Base-by-base conservation (phyloP, 2,888 invertebrate species). In the Lasioglossum vierecki region DNA sequence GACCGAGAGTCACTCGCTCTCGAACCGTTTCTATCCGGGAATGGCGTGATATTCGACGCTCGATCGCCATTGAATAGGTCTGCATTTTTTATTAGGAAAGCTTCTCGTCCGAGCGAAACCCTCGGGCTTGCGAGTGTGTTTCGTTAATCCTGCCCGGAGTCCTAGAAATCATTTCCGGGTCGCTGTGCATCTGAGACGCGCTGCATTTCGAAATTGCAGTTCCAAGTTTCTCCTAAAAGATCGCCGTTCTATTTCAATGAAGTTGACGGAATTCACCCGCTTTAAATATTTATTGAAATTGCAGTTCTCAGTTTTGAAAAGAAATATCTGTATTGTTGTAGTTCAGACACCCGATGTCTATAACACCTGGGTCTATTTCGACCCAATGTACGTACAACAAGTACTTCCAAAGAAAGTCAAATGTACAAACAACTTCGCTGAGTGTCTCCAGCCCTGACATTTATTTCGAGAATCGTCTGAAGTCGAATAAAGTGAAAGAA, bases 241-340 rank as follows among this genome's bases (percentile, higher is more conserved):
- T 11, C 4, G 3, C 1, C 0, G n/a, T 22, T 53, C 2, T 22
- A 22, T 22, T 22, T 6, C 2, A 22, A 0, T 11, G n/a, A 11
- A n/a, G 0, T 11, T 1, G n/a, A 57, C 4, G n/a, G 11, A n/a
- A n/a, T 57, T n/a, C 11, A 11, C 0, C 11, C 11, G n/a, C 3
- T 9, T 11, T n/a, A 11, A 57, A 57, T 4, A 57, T n/a, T 57
- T 11, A n/a, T 57, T 11, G 3, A 11, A n/a, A 53, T 8, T 53
- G n/a, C 53, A n/a, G 9, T n/a, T 9, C 22, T 53, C 0, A 53
- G 8, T 5, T 53, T 2, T 8, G 22, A 2, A 8, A 22, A 49
- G 5, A 18, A 6, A 22, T 49, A 49, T 49, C 15, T 15, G 15
- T 46, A 15, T 15, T 4, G 1, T 46, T 5, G 18, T 46, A 4